Percentiles rank a stretch among this genome's conserved stretches.
Evolutionary conservation across 1,140 invertebrate species (phyloP).

Genomic region (Psix sp.): DNA sequence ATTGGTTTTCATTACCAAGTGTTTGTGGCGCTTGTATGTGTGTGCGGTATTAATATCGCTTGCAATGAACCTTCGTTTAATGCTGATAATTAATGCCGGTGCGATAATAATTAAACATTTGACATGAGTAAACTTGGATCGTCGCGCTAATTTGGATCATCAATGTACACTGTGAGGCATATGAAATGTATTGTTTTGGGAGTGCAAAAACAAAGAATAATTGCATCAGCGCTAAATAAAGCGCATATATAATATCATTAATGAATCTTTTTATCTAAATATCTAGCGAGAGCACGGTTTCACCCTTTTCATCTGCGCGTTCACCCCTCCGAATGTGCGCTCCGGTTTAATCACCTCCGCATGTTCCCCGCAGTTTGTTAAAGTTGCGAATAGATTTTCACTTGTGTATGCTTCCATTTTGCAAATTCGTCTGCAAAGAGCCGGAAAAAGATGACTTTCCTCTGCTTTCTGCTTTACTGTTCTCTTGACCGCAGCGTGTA

Average conservation of each 20-base stretch:
- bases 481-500: slow-evolving; percentile 55
- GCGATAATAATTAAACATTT: slow-evolving; percentile 22
- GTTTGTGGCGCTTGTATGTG: too few relatives aligned
- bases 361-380: slow-evolving; percentile 31
- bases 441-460: slow-evolving; percentile 54
- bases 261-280: slow-evolving; percentile 52
- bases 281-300: slow-evolving; percentile 29
- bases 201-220: slow-evolving; percentile 23
- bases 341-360: slow-evolving; percentile 68
- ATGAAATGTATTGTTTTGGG: slow-evolving; percentile 4
- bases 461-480: slow-evolving; percentile 58
- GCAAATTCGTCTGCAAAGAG: slow-evolving; percentile 58
- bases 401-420: slow-evolving; percentile 55
- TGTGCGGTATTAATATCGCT: background rate
- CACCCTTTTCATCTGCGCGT: slow-evolving; percentile 49
- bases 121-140: background rate
- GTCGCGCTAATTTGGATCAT: slow-evolving; percentile 11
- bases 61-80: background rate
- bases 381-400: slow-evolving; percentile 54
- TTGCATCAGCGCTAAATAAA: slow-evolving; percentile 23
- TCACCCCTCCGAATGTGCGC: slow-evolving; percentile 51
- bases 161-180: background rate
- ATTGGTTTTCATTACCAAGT: too few relatives aligned
- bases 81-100: slow-evolving; percentile 18
- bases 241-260: slow-evolving; percentile 45